Evolutionary conservation across 2,888 invertebrate genomes (phyloP), one percentile per base, ranked within the genome.

Genomic region (Noctua janthina): DNA sequence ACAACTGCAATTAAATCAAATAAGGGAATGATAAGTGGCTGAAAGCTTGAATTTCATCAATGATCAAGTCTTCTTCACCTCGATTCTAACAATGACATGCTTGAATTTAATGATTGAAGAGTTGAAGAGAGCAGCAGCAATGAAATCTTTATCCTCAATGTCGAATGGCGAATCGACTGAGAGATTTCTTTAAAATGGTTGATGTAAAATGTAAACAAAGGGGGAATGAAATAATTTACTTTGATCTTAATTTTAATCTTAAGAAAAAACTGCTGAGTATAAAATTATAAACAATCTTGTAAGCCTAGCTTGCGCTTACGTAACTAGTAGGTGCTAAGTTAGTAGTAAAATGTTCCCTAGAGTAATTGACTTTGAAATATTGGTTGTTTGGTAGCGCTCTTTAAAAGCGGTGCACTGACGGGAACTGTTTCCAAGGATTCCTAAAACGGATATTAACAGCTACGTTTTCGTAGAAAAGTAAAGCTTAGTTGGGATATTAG

Each of bases 281-380:
- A 97, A 96, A 96, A 96, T 97, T 97, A 96, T 96, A 96, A 96
- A 96, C 94, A 92, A 92, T 93, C 78, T 90, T 92, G 96, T 96
- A 96, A 96, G 96, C 95, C 95, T 96, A 96, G 93, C 91, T 92
- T 90, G 93, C 93, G 96, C 96, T 96, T 96, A 96, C 96, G 87
- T 94, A 93, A 87, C 89, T 96, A 96, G 94, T 96, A 96, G 95
- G 95, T 96, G 96, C 96, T 97, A 95, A 96, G 94, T 95, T 96
- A 96, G 94, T 97, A 97, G 97, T 97, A 97, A 97, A 97, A 98
- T 98, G 98, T 98, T 98, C 98, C 98, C 98, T 98, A 98, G 97
- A 98, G 97, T 98, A 98, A 98, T 98, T 98, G 98, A 98, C 98
- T 98, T 98, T 98, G 98, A 98, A 97, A 97, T 97, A 97, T 98